Evolutionary conservation across 2,888 invertebrate genomes (phyloP).

Genomic region (Drosophila peninsularis): DNA sequence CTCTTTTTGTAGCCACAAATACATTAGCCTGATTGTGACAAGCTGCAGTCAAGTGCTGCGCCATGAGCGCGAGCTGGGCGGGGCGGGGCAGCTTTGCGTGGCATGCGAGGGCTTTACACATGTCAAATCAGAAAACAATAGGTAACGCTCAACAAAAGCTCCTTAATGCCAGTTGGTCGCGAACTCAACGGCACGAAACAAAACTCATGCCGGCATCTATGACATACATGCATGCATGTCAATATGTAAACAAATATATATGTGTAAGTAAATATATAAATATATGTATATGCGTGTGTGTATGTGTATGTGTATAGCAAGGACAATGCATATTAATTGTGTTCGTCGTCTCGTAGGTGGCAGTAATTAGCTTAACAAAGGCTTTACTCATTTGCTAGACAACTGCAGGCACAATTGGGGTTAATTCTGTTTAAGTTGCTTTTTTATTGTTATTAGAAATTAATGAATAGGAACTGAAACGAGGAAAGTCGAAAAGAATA

Average conservation of each 20-base stretch:
- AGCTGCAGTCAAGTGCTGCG: constrained; percentile 58
- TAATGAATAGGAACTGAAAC: background rate
- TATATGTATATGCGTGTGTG: background rate
- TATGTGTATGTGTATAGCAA: constrained; percentile 7
- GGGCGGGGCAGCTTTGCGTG: background rate
- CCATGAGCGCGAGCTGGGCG: background rate
- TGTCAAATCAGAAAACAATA: constrained; percentile 66
- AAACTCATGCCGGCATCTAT: constrained; percentile 3
- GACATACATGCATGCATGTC: background rate
- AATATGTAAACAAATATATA: background rate
- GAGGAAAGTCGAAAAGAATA: too few relatives aligned
- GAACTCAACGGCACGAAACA: constrained; percentile 31
- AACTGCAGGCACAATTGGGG: background rate
- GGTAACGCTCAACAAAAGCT: constrained; percentile 54
- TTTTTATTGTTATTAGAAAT: background rate
- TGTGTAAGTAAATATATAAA: background rate
- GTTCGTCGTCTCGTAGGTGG: constrained; percentile 10
- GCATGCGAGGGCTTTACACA: constrained; percentile 34
- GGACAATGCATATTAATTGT: constrained; percentile 15
- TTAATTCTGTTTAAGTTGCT: background rate
- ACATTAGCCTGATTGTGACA: constrained; percentile 75
- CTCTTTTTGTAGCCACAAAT: constrained; percentile 30
- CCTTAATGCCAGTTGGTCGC: constrained; percentile 46
- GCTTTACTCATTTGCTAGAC: background rate
- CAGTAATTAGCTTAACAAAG: constrained; percentile 8